phyloP scores from a whole-genome alignment of 2,113 vertebrate genomes.

The Tringa solitaria region DNA sequence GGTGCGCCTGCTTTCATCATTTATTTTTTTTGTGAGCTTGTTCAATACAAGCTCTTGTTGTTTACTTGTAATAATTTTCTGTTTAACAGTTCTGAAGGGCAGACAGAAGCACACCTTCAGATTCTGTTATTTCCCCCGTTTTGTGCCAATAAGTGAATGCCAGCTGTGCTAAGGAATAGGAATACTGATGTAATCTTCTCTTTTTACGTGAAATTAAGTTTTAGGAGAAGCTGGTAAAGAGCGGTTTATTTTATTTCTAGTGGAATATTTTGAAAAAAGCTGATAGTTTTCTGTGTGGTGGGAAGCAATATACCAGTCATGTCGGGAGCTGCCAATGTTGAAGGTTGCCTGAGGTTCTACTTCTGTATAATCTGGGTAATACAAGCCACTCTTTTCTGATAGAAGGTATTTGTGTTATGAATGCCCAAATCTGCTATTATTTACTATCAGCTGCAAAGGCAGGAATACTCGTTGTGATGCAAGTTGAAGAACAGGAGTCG shows the following conservation, averaged over 20 bases:
- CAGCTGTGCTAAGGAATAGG: not conserved
- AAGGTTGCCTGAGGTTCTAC: not conserved
- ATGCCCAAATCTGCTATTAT: not conserved
- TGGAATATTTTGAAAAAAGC: not conserved
- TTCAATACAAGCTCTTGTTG: not conserved
- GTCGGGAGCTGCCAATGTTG: not conserved
- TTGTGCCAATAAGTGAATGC: not conserved
- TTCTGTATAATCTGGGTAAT: not conserved
- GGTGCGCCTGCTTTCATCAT: not conserved
- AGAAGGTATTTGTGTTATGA: not conserved
- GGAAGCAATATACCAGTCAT: not conserved
- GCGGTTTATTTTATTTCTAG: not conserved
- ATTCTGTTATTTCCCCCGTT: not conserved
- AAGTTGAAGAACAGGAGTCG: not conserved
- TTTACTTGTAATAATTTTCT: not conserved
- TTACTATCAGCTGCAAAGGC: not conserved
- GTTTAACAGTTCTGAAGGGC: not conserved
- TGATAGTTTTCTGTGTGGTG: accelerated
- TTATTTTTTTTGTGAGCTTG: not conserved
- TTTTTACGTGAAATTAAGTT: not conserved
- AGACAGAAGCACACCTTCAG: accelerated
- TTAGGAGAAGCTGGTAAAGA: not conserved
- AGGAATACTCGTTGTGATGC: not conserved
- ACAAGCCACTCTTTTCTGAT: not conserved
- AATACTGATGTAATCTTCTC: not conserved